Evolutionary conservation across 2,888 invertebrate genomes (phyloP).

Genomic region (Torymus tubicola): DNA sequence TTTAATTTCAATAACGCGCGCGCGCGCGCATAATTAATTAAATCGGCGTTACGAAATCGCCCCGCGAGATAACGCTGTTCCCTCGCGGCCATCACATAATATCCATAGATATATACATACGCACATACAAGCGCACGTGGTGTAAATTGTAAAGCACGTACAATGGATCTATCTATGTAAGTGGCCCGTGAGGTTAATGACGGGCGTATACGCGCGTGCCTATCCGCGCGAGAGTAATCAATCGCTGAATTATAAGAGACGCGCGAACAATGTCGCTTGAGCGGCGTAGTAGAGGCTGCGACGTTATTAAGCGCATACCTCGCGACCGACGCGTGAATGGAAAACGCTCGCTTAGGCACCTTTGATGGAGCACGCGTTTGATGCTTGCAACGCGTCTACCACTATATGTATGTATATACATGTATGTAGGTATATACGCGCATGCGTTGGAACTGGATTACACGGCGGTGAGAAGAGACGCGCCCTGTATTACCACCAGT

Average conservation of each 20-base stretch:
- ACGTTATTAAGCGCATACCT: no score
- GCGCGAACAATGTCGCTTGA: slow-evolving; percentile 15
- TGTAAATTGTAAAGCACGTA: slow-evolving; percentile 8
- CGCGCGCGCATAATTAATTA: slow-evolving; percentile 24
- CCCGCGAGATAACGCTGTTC: no score
- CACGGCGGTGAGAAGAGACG: slow-evolving; percentile 7
- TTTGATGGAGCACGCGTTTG: slow-evolving; percentile 21
- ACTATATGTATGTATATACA: not conserved
- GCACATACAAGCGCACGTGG: no score
- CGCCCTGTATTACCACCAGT: not conserved
- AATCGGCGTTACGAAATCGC: not conserved
- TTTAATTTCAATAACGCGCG: slow-evolving; percentile 22
- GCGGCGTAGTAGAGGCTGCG: no score
- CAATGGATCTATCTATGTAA: slow-evolving; percentile 20
- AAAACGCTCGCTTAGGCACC: not conserved
- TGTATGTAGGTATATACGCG: not conserved
- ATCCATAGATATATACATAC: no score
- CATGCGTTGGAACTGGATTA: slow-evolving; percentile 41
- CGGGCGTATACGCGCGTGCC: not conserved
- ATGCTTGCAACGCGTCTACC: not conserved
- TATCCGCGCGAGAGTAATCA: slow-evolving; percentile 10
- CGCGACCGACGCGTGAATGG: not conserved
- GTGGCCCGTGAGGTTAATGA: slow-evolving; percentile 7
- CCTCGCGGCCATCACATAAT: no score
- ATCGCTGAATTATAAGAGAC: slow-evolving; percentile 31